Evolutionary conservation across 1,140 invertebrate species (phyloP).

Genomic region (Ostrea edulis): DNA sequence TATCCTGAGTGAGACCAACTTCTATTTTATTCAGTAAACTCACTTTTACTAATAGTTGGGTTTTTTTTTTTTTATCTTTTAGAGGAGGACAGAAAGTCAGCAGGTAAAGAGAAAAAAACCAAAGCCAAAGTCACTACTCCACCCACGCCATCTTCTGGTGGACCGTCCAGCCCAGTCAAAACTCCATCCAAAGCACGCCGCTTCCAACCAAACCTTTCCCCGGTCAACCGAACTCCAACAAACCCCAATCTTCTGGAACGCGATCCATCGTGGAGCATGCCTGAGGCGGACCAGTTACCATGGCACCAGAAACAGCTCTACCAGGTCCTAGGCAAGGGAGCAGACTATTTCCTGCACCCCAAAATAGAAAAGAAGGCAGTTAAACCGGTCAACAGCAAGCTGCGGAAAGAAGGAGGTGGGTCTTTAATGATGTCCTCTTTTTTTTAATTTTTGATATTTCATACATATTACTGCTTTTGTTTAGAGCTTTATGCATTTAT

Average conservation of each 20-base stretch:
- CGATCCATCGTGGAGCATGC: constrained; percentile 42
- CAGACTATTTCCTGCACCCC: constrained; percentile 64
- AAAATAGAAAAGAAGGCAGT: constrained; percentile 62
- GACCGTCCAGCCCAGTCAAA: constrained; percentile 1
- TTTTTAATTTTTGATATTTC: background rate
- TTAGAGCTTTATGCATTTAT: background rate
- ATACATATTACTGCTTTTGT: background rate
- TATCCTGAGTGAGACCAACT: too few relatives aligned
- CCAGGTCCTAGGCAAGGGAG: constrained; percentile 59
- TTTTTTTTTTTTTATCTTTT: constrained; percentile 39
- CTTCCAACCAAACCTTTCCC: constrained; percentile 52
- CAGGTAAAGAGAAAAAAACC: constrained; percentile 38
- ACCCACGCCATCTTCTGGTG: background rate
- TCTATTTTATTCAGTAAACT: too few relatives aligned
- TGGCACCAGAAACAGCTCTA: constrained; percentile 65
- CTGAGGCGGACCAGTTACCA: constrained; percentile 49
- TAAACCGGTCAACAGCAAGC: constrained; percentile 55
- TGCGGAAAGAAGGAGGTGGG: constrained; percentile 62
- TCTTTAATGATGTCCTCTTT: background rate
- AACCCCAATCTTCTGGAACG: constrained; percentile 35
- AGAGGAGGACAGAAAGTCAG: constrained; percentile 58
- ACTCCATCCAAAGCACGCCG: background rate
- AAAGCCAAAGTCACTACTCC: constrained; percentile 22
- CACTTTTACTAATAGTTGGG: too few relatives aligned
- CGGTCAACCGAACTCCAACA: constrained; percentile 54